These are phyloP conservation scores for Ascidia mentula DNA, from an alignment of 23 tunicate genomes.

Conservation along the genomic window DNA sequence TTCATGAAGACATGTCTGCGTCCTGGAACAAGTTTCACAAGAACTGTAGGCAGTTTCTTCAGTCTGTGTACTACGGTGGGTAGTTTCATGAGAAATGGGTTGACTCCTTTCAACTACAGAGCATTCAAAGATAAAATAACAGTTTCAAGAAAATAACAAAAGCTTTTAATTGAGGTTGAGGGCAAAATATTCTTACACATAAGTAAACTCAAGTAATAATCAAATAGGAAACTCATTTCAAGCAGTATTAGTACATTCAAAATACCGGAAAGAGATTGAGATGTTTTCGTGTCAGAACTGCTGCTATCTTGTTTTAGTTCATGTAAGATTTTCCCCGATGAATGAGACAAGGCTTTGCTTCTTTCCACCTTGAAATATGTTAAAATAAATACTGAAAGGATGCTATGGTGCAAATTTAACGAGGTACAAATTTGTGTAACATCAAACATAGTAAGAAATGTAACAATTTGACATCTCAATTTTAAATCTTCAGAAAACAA, in stretches of 20 bases:
- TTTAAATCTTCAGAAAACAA: too few relatives aligned
- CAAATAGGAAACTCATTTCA: too few relatives aligned
- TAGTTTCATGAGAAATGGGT: slow-evolving; percentile 6
- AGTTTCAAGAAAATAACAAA: neutral
- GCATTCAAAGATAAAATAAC: neutral
- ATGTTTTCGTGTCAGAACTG: neutral
- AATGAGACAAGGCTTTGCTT: neutral
- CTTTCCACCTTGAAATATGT: neutral
- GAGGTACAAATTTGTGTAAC: neutral
- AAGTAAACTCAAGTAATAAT: too few relatives aligned
- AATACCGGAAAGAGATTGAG: neutral
- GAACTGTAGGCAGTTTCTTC: slow-evolving; percentile 47
- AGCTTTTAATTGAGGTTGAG: neutral
- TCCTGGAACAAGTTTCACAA: slow-evolving; percentile 67
- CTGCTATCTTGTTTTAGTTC: neutral
- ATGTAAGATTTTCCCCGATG: neutral
- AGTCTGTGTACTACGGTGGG: slow-evolving; percentile 63
- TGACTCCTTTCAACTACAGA: too few relatives aligned
- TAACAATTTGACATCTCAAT: too few relatives aligned
- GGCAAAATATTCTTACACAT: too few relatives aligned
- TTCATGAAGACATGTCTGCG: slow-evolving; percentile 65
- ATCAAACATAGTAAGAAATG: too few relatives aligned
- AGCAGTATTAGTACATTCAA: neutral
- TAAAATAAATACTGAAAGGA: neutral
- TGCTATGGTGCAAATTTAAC: neutral